phyloP scores from a whole-genome alignment of 2,888 invertebrate genomes.

The Mellilla xanthometata region DNA sequence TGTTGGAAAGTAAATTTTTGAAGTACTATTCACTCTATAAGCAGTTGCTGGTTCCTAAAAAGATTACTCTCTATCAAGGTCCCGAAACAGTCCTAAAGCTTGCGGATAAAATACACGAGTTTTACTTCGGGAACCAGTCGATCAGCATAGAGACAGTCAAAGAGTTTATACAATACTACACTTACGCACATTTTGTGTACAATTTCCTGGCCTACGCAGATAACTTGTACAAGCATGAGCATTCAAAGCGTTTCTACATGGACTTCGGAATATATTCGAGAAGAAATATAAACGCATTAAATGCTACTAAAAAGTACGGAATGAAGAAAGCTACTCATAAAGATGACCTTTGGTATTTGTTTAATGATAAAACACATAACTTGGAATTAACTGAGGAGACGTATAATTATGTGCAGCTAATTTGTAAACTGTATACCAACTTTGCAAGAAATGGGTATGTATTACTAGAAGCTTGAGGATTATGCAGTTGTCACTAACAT shows the following conservation, averaged over 20 bases:
- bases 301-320: constrained; percentile 10
- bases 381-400: constrained; percentile 7
- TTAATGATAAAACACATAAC: too few relatives aligned
- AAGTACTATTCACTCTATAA: constrained; percentile 11
- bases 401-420: constrained; percentile 19
- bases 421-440: constrained; percentile 31
- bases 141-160: constrained; percentile 8
- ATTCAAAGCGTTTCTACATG: constrained; percentile 14
- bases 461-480: too few relatives aligned
- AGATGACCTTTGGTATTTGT: constrained; percentile 23
- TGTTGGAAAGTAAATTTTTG: not conserved
- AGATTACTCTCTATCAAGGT: constrained; percentile 10
- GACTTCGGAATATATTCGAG: constrained; percentile 14
- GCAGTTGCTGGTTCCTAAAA: constrained; percentile 10
- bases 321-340: constrained; percentile 17
- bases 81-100: constrained; percentile 3
- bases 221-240: constrained; percentile 4
- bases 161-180: constrained; percentile 5
- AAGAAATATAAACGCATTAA: constrained; percentile 17
- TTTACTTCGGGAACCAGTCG: constrained; percentile 15
- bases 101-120: constrained; percentile 8
- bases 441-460: constrained; percentile 45
- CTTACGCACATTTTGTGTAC: constrained; percentile 9
- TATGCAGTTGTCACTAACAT: too few relatives aligned
- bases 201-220: constrained; percentile 17